Evolutionary conservation across 2,113 vertebrate genomes (phyloP), one percentile per base, ranked within the genome.

Genomic region (Pholis gunnellus): DNA sequence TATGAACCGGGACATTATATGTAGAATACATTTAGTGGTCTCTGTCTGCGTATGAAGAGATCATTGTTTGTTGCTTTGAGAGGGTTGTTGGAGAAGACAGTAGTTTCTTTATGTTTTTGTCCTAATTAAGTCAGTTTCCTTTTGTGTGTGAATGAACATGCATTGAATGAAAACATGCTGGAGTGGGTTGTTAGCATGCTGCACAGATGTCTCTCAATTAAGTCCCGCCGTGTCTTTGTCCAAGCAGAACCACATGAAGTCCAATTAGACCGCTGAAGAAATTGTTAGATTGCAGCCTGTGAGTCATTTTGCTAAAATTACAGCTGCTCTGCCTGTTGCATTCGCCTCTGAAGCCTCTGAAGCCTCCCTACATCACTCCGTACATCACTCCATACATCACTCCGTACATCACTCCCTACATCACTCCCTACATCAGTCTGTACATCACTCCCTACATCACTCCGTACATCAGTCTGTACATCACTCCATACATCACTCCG

Each of bases 121-220:
- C 6, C 56, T 77, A 82, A 85, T 82, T 65, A 74, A 63, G 68
- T 89, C 67, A 36, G 29, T 5, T 27, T 48, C 6, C 0, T 57
- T 65, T 44, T 42, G 66, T 83, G 69, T 40, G 13, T 0, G 61
- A n/a, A 38, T 70, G 18, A 57, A 61, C 38, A 27, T 15, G 29
- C 5, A 15, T 9, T 1, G 48, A n/a, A 64, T 76, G 54, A 9
- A 56, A 27, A 20, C 38, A 40, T 13, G 22, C 36, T 1, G 9
- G 6, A 79, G 66, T 22, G 77, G 11, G 4, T 25, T 40, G 9
- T 10, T 70, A 78, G 60, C 84, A 36, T 9, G 4, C 57, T 42
- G 34, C 11, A 15, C 13, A 9, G 18, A 72, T 29, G n/a, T 74
- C 44, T 78, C 18, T 79, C 25, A 65, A 56, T 66, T 3, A 9